Conservation (phyloP, 2,797 vertebrate genomes). For the Urocyon cinereoargenteus region DNA sequence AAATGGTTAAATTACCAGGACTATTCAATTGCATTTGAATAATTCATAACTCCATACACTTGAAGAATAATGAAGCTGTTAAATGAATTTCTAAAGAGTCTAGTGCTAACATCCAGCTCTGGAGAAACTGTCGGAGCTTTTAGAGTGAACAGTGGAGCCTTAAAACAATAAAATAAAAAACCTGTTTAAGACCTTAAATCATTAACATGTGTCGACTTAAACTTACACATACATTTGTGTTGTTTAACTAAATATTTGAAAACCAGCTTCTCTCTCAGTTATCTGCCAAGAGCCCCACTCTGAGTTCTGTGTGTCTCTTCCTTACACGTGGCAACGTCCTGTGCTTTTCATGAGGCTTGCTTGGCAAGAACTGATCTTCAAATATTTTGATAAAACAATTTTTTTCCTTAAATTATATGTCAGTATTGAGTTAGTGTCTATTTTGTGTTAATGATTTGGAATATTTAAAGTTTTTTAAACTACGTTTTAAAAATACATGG, state of each 20-base stretch:
- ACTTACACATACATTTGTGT: constrained; percentile 80
- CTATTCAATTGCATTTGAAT: background rate
- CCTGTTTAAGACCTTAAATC: constrained; percentile 82
- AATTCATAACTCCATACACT: background rate
- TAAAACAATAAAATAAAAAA: constrained; percentile 80
- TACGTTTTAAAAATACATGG: constrained; percentile 35
- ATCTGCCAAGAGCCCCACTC: constrained; percentile 69
- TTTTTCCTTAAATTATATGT: constrained; percentile 29
- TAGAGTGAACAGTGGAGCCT: constrained; percentile 6
- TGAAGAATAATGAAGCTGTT: constrained; percentile 29
- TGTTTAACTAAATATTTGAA: constrained; percentile 81
- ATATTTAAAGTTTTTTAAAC: constrained; percentile 44
- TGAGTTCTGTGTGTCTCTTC: background rate
- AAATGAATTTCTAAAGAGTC: constrained; percentile 24
- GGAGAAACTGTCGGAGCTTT: constrained; percentile 64
- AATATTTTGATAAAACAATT: constrained; percentile 60
- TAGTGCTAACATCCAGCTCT: background rate
- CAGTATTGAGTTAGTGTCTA: constrained; percentile 20
- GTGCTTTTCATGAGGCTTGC: background rate
- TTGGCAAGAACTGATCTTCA: constrained; percentile 30
- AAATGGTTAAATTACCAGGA: constrained; percentile 14
- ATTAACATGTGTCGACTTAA: constrained; percentile 74
- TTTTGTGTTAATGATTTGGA: constrained; percentile 48
- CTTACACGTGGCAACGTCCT: constrained; percentile 38
- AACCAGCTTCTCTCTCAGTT: constrained; percentile 78